These are phyloP conservation scores for Camptogramma bilineatum DNA, from an alignment of 2,888 invertebrate species.

Conservation along the genomic window DNA sequence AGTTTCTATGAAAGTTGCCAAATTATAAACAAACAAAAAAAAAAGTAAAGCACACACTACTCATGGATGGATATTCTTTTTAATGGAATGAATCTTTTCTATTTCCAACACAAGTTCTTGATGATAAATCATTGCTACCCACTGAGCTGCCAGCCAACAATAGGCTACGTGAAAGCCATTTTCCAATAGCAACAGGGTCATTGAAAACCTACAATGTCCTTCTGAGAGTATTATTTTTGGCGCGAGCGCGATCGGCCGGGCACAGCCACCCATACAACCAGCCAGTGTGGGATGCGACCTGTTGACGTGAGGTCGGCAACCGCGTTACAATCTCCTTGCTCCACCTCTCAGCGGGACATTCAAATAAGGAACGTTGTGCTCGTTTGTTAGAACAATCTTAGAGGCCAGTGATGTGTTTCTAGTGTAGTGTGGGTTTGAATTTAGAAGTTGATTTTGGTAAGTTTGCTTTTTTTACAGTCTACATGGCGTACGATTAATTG, in stretches of 20 bases:
- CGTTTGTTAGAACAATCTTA: slow-evolving; percentile 40
- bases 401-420: slow-evolving; percentile 39
- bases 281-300: slow-evolving; percentile 81
- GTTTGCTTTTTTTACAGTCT: neutral
- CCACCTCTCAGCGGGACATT: slow-evolving; percentile 59
- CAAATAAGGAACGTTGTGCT: slow-evolving; percentile 53
- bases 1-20: neutral
- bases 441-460: slow-evolving; percentile 23
- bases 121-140: slow-evolving; percentile 58
- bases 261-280: slow-evolving; percentile 35
- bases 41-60: neutral
- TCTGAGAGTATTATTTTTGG: slow-evolving; percentile 81
- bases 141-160: slow-evolving; percentile 58
- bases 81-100: neutral
- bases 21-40: neutral
- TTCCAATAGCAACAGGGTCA: slow-evolving; percentile 78
- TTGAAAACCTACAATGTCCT: slow-evolving; percentile 75
- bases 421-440: slow-evolving; percentile 23
- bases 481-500: neutral
- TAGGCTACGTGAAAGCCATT: slow-evolving; percentile 73
- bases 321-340: slow-evolving; percentile 52
- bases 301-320: slow-evolving; percentile 78
- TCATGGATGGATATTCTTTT: neutral
- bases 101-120: slow-evolving; percentile 15
- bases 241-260: slow-evolving; percentile 76